Conservation (phyloP, 2,797 vertebrate genomes). For the Melanogrammus aeglefinus region DNA sequence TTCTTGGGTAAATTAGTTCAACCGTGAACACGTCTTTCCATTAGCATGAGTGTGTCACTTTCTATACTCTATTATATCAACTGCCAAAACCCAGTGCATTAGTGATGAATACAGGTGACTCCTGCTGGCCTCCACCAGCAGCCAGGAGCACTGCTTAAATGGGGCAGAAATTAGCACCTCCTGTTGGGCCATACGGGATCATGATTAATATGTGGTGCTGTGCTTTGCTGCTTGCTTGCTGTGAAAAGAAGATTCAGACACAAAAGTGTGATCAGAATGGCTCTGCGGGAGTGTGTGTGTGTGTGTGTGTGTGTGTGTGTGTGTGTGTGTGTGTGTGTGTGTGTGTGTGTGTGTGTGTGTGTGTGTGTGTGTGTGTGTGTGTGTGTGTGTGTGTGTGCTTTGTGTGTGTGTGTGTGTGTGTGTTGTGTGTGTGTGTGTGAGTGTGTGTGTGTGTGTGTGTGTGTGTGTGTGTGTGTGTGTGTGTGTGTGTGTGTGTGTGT, state of each 20-base stretch:
- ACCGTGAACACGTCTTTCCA: not conserved
- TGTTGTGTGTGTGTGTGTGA: not conserved
- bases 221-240: not conserved
- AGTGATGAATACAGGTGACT: not conserved
- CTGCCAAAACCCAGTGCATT: not conserved
- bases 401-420: not conserved
- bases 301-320: not conserved
- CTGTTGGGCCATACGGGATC: not conserved
- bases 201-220: not conserved
- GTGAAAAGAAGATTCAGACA: not conserved
- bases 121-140: not conserved
- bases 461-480: not conserved
- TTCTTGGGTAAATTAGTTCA: constrained; percentile 23
- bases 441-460: constrained; percentile 5
- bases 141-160: not conserved
- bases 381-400: no score
- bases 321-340: not conserved
- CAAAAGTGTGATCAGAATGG: no score
- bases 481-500: no score
- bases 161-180: not conserved
- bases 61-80: constrained; percentile 10
- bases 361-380: not conserved
- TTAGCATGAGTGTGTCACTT: constrained; percentile 12
- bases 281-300: not conserved
- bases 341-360: constrained; percentile 5